phyloP scores from a whole-genome alignment of 2,113 vertebrate genomes.

The Acrocephalus arundinaceus region DNA sequence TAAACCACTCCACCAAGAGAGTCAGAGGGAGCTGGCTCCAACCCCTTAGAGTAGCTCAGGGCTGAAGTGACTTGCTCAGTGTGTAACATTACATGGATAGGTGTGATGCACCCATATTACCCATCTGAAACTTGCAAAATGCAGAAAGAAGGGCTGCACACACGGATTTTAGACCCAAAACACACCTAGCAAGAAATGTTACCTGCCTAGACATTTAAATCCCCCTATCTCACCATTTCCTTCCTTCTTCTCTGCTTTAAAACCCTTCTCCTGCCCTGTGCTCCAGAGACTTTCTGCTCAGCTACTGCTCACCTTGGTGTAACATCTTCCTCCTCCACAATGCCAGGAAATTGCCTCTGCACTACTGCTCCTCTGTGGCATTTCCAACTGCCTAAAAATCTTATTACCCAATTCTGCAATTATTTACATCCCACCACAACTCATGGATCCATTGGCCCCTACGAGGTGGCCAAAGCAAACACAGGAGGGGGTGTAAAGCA shows the following conservation, averaged over 20 bases:
- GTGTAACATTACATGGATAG: too few relatives aligned
- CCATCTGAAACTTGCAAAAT: background rate
- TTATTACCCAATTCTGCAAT: background rate
- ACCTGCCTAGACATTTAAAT: background rate
- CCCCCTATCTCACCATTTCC: background rate
- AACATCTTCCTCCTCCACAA: background rate
- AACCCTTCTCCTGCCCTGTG: background rate
- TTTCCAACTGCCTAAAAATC: background rate
- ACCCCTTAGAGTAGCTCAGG: background rate
- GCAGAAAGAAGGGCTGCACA: background rate
- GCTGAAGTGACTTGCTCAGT: fast-evolving
- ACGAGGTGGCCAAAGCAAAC: fast-evolving
- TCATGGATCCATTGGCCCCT: background rate
- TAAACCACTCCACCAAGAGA: background rate
- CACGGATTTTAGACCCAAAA: background rate
- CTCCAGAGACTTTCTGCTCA: background rate
- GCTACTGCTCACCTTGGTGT: background rate
- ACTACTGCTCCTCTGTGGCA: background rate
- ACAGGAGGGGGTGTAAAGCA: background rate
- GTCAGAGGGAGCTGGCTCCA: background rate
- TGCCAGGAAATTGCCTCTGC: background rate
- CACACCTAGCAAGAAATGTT: background rate
- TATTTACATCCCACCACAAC: background rate
- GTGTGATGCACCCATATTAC: background rate
- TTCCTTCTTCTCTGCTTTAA: background rate